Percentiles rank a stretch among this genome's conserved stretches.
phyloP scores from a whole-genome alignment of 2,113 vertebrate species.

The Numenius arquata region DNA sequence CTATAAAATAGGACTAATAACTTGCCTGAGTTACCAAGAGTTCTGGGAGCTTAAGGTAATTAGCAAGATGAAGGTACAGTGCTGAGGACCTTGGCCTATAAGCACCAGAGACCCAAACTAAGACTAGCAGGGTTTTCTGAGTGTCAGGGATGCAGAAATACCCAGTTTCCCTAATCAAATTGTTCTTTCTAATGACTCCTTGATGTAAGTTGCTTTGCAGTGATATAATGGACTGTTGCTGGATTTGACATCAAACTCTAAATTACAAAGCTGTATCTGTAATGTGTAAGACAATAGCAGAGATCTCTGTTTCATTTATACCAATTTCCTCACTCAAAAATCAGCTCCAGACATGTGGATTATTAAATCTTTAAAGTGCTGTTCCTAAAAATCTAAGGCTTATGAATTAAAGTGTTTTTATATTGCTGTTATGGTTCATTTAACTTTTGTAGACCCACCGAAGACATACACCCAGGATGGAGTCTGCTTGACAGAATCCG shows the following conservation, averaged over 20 bases:
- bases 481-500: slow-evolving; percentile 93
- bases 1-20: not conserved
- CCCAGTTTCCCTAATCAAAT: not conserved
- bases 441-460: slow-evolving; percentile 81
- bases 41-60: not conserved
- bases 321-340: not conserved
- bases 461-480: slow-evolving; percentile 97
- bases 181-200: not conserved
- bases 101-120: not conserved
- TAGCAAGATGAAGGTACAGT: not conserved
- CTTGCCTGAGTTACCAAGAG: not conserved
- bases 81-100: not conserved
- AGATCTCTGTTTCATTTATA: slow-evolving; percentile 18
- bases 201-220: not conserved
- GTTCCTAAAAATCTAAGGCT: slow-evolving; percentile 18
- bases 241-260: slow-evolving; percentile 2
- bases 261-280: not conserved
- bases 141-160: not conserved
- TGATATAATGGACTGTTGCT: not conserved
- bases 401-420: slow-evolving; percentile 39
- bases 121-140: not conserved
- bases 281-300: not conserved
- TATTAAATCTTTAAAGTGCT: slow-evolving; percentile 21
- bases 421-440: slow-evolving; percentile 56
- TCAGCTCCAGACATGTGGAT: not conserved